These are phyloP conservation scores for Uria aalge DNA, from an alignment of 2,113 vertebrate genomes.

Conservation along the genomic window DNA sequence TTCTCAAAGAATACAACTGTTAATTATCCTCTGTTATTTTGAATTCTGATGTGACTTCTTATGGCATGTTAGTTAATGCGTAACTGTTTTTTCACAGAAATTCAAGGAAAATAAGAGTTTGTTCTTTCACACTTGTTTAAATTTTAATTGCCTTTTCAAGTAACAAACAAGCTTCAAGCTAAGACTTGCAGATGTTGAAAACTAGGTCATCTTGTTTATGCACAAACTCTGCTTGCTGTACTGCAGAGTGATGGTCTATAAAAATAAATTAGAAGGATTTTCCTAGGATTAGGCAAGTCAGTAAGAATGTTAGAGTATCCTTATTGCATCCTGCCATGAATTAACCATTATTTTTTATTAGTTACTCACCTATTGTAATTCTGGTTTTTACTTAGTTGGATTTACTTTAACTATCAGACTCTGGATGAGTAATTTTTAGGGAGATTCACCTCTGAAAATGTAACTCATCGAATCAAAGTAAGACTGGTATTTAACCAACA, in stretches of 20 bases:
- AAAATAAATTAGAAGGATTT: slow-evolving; percentile 24
- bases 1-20: not conserved
- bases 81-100: slow-evolving; percentile 24
- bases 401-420: not conserved
- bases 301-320: slow-evolving; percentile 7
- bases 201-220: slow-evolving; percentile 67
- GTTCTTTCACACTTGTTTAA: slow-evolving; percentile 70
- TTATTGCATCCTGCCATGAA: not conserved
- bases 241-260: not conserved
- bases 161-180: slow-evolving; percentile 63
- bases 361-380: not conserved
- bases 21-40: slow-evolving; percentile 50
- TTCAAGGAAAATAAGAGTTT: slow-evolving; percentile 40
- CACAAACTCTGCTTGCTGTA: slow-evolving; percentile 29
- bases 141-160: slow-evolving; percentile 77
- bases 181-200: slow-evolving; percentile 67
- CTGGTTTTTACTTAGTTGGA: not conserved
- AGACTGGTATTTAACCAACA: not conserved
- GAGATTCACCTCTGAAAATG: not conserved
- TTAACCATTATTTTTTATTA: not conserved
- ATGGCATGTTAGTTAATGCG: slow-evolving; percentile 44
- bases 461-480: not conserved
- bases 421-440: not conserved
- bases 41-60: slow-evolving; percentile 18
- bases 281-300: not conserved